These are phyloP conservation scores for Callaeas wilsoni DNA, from an alignment of 2,113 vertebrate genomes.

Conservation along the genomic window DNA sequence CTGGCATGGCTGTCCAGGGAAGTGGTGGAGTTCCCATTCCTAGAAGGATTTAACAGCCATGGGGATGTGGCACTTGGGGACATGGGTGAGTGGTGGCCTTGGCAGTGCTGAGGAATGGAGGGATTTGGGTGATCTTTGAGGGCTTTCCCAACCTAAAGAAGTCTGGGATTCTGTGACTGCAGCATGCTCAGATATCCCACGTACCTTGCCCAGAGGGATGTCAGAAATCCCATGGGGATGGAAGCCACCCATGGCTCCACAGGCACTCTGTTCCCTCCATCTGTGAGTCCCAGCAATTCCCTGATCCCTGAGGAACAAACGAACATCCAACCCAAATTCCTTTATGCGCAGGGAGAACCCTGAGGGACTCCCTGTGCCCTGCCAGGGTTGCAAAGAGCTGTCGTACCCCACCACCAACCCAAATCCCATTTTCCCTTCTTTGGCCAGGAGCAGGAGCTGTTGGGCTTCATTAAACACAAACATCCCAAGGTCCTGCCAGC, in stretches of 20 bases:
- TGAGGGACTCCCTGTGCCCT: not conserved
- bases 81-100: not conserved
- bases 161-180: not conserved
- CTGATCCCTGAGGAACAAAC: not conserved
- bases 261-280: not conserved
- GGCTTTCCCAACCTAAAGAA: not conserved
- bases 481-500: not conserved
- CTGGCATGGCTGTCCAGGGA: not conserved
- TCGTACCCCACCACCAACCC: not conserved
- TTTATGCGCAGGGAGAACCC: not conserved
- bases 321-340: not conserved
- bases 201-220: not conserved
- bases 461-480: not conserved
- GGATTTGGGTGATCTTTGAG: not conserved
- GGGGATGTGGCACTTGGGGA: not conserved
- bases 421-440: not conserved
- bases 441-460: not conserved
- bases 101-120: not conserved
- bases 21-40: not conserved
- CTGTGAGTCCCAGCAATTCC: not conserved
- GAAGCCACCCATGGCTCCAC: not conserved
- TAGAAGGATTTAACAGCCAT: not conserved
- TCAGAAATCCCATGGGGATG: rapidly evolving
- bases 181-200: not conserved
- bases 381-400: rapidly evolving